phyloP scores from a whole-genome alignment of 2,113 vertebrate species.

The Planiliza haematocheilus region DNA sequence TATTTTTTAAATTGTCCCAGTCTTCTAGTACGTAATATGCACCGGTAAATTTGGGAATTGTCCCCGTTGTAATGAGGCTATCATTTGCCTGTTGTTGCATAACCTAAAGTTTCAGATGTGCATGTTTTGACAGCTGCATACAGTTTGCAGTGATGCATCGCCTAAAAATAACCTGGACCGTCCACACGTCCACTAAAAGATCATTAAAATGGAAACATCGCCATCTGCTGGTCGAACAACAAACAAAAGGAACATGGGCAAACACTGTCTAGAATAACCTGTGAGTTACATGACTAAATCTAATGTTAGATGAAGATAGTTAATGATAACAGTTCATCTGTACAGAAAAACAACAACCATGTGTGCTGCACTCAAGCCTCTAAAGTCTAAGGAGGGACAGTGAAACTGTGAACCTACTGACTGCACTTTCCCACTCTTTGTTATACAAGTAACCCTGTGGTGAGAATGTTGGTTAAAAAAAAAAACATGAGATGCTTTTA shows the following conservation, averaged over 20 bases:
- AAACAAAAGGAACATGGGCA: not conserved
- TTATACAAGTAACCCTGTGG: constrained; percentile 53
- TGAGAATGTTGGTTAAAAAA: constrained; percentile 58
- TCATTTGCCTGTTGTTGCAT: constrained; percentile 43
- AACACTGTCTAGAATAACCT: too few relatives aligned
- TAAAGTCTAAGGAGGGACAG: constrained; percentile 29
- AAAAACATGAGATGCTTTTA: constrained; percentile 68
- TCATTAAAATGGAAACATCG: constrained; percentile 43
- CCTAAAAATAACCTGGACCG: constrained; percentile 48
- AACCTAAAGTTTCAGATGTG: constrained; percentile 26
- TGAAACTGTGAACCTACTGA: constrained; percentile 20
- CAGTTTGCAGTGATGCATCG: constrained; percentile 19
- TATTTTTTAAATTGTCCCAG: too few relatives aligned
- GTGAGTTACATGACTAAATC: not conserved
- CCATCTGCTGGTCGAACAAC: constrained; percentile 47
- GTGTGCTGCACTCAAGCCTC: not conserved
- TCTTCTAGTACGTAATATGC: not conserved
- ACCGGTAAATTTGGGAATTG: not conserved
- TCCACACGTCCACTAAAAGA: not conserved
- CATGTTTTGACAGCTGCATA: constrained; percentile 47
- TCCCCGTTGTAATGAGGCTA: constrained; percentile 12
- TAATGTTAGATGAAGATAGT: not conserved
- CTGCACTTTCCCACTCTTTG: constrained; percentile 62
- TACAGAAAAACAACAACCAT: not conserved
- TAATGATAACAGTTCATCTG: not conserved